A percentile compares a stretch with the other conserved stretches of the same genome.
Conservation (phyloP, 2,797 vertebrate genomes). For the Cyclopterus lumpus region DNA sequence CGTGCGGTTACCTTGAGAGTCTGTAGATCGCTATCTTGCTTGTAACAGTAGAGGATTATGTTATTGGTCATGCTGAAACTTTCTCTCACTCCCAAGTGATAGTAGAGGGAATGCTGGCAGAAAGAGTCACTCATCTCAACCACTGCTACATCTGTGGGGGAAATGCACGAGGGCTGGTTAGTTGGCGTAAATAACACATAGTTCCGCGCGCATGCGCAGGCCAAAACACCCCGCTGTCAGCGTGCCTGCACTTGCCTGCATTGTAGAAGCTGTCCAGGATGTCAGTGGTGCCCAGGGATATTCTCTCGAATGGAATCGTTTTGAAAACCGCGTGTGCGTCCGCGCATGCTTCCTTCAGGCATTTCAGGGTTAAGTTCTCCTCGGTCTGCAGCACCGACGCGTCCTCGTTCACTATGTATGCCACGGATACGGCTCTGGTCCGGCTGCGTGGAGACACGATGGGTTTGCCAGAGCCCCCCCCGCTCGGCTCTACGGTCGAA, state of each 20-base stretch:
- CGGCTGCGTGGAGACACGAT: constrained; percentile 73
- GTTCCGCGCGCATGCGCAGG: neutral
- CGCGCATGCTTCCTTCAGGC: constrained; percentile 87
- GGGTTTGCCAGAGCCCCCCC: constrained; percentile 60
- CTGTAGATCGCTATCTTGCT: constrained; percentile 85
- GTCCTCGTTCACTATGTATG: constrained; percentile 83
- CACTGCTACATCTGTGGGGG: constrained; percentile 88
- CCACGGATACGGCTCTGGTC: constrained; percentile 82
- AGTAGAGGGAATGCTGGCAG: constrained; percentile 92
- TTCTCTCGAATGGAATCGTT: constrained; percentile 81
- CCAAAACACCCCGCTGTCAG: accelerated
- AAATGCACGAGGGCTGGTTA: constrained; percentile 1
- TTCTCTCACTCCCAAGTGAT: constrained; percentile 92
- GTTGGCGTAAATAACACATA: neutral
- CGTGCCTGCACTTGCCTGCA: constrained; percentile 87
- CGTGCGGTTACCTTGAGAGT: constrained; percentile 84
- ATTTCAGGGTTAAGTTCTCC: constrained; percentile 83
- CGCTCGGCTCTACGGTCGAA: constrained; percentile 77
- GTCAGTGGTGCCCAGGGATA: constrained; percentile 84
- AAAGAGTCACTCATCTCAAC: constrained; percentile 90
- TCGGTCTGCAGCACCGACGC: constrained; percentile 72
- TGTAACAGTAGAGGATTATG: constrained; percentile 89
- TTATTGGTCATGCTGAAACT: constrained; percentile 96
- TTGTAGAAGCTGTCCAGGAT: constrained; percentile 91
- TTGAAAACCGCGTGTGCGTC: constrained; percentile 78